Base-by-base conservation (phyloP, 2,113 vertebrate species). In the Plectropomus leopardus region DNA sequence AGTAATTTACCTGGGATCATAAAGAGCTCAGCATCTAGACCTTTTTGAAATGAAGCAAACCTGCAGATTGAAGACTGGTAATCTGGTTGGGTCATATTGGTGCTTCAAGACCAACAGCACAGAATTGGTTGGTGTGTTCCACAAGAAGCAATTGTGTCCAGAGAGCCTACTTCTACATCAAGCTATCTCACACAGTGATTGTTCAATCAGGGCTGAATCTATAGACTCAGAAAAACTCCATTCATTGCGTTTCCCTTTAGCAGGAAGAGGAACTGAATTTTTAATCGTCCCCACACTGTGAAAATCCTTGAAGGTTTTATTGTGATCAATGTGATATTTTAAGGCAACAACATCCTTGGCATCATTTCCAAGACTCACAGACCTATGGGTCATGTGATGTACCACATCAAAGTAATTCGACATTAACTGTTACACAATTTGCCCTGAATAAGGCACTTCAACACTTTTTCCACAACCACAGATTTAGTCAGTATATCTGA, bases 161-260 rank as follows among this genome's bases (percentile, higher is more conserved):
- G 67, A 55, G 67, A 44, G 58, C 42, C 42, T 67, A 23, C 61
- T 59, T 82, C 70, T 63, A 51, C 59, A 80, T 68, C 23, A 61
- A 59, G 45, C 47, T 57, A 54, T 32, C 48, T 61, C 72, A 57
- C 86, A 73, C 40, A 77, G 76, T 45, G 53, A 66, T 47, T 58
- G 72, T 76, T 78, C 54, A 81, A 21, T 68, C 77, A 60, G 44
- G 44, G n/a, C 59, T 61, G n/a, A 68, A 76, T 53, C 64, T 55
- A 32, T 50, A 5, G 19, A 59, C 34, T 51, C 8, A 51, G 13
- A 26, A 71, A 51, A 50, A 51, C 13, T 21, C 26, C 32, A 45
- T n/a, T 34, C 19, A 16, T 9, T 10, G 1, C 5, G 45, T 24
- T n/a, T 2, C 34, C 42, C 10, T 79, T 3, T 5, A 44, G 3